These are phyloP conservation scores for Dryococelus australis DNA, from an alignment of 2,888 invertebrate genomes.

Conservation along the genomic window DNA sequence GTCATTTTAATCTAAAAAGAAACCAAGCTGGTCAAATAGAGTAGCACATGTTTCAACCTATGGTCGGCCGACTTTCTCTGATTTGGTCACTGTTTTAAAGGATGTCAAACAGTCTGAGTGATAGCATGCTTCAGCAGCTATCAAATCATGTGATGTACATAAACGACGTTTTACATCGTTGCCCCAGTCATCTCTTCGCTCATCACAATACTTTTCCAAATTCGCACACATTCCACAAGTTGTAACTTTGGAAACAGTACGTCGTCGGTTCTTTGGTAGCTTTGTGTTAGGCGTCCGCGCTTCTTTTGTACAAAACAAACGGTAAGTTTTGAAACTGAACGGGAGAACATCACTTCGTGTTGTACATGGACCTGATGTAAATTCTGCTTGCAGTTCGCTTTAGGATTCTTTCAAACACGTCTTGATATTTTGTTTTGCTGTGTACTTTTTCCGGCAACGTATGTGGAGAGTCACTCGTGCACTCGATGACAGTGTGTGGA, in stretches of 20 bases:
- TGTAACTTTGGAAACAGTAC: background rate
- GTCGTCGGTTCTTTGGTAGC: conserved; percentile 17
- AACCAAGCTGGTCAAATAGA: background rate
- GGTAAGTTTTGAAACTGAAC: background rate
- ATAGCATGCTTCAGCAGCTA: conserved; percentile 22
- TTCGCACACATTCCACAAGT: conserved; percentile 7
- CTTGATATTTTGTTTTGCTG: conserved; percentile 23
- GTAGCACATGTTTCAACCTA: conserved; percentile 20
- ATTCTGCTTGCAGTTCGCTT: background rate
- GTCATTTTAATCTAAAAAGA: conserved; percentile 11
- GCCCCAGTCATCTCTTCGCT: background rate
- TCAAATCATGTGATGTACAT: conserved; percentile 21
- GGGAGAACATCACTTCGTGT: background rate
- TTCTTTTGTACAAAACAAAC: conserved; percentile 20
- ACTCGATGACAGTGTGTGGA: conserved; percentile 2
- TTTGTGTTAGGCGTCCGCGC: background rate
- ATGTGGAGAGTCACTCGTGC: background rate
- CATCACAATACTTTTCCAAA: conserved; percentile 7
- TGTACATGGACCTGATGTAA: background rate
- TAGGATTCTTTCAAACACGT: background rate
- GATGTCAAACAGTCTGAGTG: conserved; percentile 4
- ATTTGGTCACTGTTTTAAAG: background rate
- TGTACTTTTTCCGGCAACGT: background rate
- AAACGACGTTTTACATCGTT: background rate
- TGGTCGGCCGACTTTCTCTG: background rate